phyloP scores from a whole-genome alignment of 2,888 invertebrate species.

The Chirona hameri region DNA sequence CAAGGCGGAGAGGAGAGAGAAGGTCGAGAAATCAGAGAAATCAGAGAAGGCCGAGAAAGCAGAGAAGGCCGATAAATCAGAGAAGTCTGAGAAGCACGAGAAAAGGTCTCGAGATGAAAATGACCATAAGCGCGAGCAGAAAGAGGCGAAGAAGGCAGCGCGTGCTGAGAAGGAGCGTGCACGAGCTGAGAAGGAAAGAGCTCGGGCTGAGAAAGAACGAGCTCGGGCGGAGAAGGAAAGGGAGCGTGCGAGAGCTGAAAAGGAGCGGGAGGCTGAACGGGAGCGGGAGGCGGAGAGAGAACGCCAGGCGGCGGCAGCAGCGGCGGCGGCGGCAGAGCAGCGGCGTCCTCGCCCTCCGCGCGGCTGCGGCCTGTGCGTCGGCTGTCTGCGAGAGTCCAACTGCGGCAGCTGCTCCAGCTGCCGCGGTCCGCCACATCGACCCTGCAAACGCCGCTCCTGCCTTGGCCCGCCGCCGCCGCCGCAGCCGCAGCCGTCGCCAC shows the following conservation, averaged over 20 bases:
- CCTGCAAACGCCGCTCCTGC: slow-evolving; percentile 47
- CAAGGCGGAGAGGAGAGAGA: slow-evolving; percentile 26
- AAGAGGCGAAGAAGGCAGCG: slow-evolving; percentile 32
- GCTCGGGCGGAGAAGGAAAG: slow-evolving; percentile 36
- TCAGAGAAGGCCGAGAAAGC: not conserved
- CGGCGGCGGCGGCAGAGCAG: not conserved
- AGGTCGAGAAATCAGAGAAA: not conserved
- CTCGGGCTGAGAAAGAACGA: slow-evolving; percentile 24
- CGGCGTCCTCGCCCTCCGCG: not conserved
- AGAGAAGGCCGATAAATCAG: not conserved
- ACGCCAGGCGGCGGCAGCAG: not conserved
- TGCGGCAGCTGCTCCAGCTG: slow-evolving; percentile 65
- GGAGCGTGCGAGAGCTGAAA: not conserved
- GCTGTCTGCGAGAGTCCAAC: slow-evolving; percentile 65
- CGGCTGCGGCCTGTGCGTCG: slow-evolving; percentile 70
- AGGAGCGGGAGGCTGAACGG: not conserved
- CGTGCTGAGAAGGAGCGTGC: no score
- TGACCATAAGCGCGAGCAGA: slow-evolving; percentile 25
- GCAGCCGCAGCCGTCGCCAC: not conserved
- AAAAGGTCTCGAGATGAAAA: not conserved
- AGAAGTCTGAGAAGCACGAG: slow-evolving; percentile 33
- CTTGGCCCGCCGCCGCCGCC: slow-evolving; percentile 35
- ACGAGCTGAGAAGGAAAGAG: no score
- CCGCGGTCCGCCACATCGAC: slow-evolving; percentile 49
- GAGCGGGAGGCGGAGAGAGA: slow-evolving; percentile 1